Base-by-base conservation (phyloP, 2,113 vertebrate species). In the Ptilorrhoa leucosticta region DNA sequence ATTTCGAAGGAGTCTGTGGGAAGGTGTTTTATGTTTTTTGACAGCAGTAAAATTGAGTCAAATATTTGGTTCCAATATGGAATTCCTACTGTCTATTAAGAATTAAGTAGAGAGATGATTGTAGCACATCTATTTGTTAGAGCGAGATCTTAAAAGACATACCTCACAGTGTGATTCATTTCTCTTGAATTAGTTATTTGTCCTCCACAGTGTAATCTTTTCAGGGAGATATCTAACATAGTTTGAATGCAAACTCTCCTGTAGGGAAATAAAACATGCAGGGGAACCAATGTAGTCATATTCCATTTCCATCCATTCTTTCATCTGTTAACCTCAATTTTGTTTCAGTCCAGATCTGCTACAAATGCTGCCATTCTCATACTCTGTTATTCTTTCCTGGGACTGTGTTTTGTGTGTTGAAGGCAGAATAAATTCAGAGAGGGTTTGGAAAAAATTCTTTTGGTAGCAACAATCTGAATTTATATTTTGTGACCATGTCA, bases 151-250 rank as follows among this genome's bases (percentile, higher is more conserved):
- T 87, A 87, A 92, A 93, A 93, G 71, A 70, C 76, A 91, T 79
- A 54, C 3, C 33, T 96, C 68, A 83, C 40, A 37, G 47, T 63
- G 21, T 61, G 79, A 94, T 94, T 87, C 20, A 56, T 90, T 97
- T 91, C 68, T 81, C 63, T 83, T 93, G 89, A 95, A 93, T 94
- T 88, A 91, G 37, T 50, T 91, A 75, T 88, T 96, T 96, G 63
- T 81, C 44, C 63, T 94, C 69, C 47, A 47, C 31, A 5, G 47
- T 84, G 66, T 82, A 89, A 94, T 86, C 65, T 86, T 94, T 94
- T 61, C 69, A 87, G 86, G 45, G 31, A 91, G 60, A 53, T 60
- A 45, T 11, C 45, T 82, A 83, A 86, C 33, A 39, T 19, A 65
- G 44, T 95, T 80, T 91, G 77, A 96, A 94, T 91, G 81, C 24